Percentiles rank a stretch among this genome's conserved stretches.
Evolutionary conservation across 2,113 vertebrate species (phyloP).

Genomic region (Solea senegalensis): DNA sequence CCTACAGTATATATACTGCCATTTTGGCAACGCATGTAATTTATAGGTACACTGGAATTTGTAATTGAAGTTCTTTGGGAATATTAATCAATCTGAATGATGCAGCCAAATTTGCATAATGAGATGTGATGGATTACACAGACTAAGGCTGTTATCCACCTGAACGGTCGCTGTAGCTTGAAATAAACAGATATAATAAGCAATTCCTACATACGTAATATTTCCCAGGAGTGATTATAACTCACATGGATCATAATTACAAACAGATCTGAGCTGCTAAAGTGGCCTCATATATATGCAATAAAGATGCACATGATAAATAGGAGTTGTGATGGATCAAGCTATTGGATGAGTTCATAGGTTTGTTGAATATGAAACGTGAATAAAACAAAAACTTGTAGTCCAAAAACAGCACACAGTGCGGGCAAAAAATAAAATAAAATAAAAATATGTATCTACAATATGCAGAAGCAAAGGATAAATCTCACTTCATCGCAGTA

Average conservation of each 20-base stretch:
- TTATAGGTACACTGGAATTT: conserved; percentile 10
- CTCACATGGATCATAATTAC: background rate
- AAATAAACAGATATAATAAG: background rate
- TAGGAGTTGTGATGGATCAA: background rate
- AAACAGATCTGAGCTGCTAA: background rate
- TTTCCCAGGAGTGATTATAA: background rate
- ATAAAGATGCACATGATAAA: conserved; percentile 21
- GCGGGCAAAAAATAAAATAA: no score
- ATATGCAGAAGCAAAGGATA: no score
- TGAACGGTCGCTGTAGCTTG: background rate
- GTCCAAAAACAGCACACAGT: no score
- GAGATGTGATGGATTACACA: conserved; percentile 42
- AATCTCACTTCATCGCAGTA: no score
- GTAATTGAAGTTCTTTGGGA: background rate
- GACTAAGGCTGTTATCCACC: conserved; percentile 24
- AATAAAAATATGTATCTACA: no score
- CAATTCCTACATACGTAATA: background rate
- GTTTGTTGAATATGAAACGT: no score
- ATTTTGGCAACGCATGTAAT: conserved; percentile 11
- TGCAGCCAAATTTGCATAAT: conserved; percentile 20
- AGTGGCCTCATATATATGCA: background rate
- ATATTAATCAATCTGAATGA: conserved; percentile 13
- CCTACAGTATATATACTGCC: conserved; percentile 11
- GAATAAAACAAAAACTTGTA: no score
- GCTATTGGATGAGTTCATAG: no score